A percentile compares a stretch with the other conserved stretches of the same genome.
These are phyloP conservation scores for Parotocinclus haroldoi DNA, from an alignment of 2,797 vertebrate species.

Conservation along the genomic window DNA sequence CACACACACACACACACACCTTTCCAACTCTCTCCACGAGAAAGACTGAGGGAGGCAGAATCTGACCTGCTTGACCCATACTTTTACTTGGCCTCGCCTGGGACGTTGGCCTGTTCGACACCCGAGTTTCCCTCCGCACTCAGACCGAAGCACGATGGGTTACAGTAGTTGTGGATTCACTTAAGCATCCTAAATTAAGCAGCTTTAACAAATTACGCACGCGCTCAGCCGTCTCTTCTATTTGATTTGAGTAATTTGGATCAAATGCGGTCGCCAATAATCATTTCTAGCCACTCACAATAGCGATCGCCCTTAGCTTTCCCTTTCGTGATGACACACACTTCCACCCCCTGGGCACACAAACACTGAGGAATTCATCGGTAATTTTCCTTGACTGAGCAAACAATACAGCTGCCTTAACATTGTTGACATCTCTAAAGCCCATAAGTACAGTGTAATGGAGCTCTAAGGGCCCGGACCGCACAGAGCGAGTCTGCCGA, in stretches of 20 bases:
- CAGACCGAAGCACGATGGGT: conserved; percentile 20
- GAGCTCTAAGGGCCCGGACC: conserved; percentile 59
- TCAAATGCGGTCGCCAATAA: too few relatives aligned
- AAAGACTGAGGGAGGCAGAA: conserved; percentile 25
- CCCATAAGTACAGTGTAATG: conserved; percentile 70
- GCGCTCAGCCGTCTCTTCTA: too few relatives aligned
- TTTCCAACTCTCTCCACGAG: conserved; percentile 89
- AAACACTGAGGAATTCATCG: conserved; percentile 69
- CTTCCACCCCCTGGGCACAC: conserved; percentile 15
- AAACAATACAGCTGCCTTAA: conserved; percentile 77
- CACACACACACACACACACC: conserved; percentile 60
- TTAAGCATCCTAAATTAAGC: too few relatives aligned
- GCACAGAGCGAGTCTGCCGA: conserved; percentile 21
- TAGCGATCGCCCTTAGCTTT: background rate
- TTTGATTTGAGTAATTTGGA: too few relatives aligned
- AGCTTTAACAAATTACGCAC: too few relatives aligned
- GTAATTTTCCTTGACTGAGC: conserved; percentile 78
- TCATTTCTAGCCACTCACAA: background rate
- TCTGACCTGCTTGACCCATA: conserved; percentile 72
- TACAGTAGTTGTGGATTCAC: background rate
- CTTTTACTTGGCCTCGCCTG: conserved; percentile 35
- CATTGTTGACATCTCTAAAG: conserved; percentile 78
- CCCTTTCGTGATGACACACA: conserved; percentile 15
- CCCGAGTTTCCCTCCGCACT: background rate
- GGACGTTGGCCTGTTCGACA: conserved; percentile 63